Conservation (phyloP, 2,888 invertebrate genomes). For the Boloria selene region DNA sequence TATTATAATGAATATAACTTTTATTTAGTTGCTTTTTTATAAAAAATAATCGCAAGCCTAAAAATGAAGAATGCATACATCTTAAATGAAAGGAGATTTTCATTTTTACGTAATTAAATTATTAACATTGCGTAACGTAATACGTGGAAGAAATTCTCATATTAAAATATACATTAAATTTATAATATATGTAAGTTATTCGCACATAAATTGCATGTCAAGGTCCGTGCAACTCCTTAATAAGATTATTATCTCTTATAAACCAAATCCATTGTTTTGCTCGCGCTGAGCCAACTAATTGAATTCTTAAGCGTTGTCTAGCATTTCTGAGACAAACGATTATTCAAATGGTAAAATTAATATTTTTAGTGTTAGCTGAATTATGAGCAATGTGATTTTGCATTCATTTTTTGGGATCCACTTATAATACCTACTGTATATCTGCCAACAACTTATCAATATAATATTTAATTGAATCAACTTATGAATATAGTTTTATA, state of each 20-base stretch:
- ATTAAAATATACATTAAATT: no score
- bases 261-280: slow-evolving; percentile 32
- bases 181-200: neutral
- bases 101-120: neutral
- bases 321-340: slow-evolving; percentile 4
- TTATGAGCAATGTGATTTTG: neutral
- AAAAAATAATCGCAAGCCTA: no score
- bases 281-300: slow-evolving; percentile 26
- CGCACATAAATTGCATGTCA: slow-evolving; percentile 21
- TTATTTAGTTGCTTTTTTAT: no score
- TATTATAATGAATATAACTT: neutral
- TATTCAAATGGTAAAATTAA: neutral
- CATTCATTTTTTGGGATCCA: no score
- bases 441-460: no score
- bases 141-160: no score
- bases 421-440: no score
- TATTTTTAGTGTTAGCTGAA: neutral
- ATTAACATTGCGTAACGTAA: no score
- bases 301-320: slow-evolving; percentile 26
- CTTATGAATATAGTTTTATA: no score
- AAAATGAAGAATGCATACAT: neutral
- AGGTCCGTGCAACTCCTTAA: slow-evolving; percentile 31
- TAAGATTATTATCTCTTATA: slow-evolving; percentile 39
- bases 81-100: neutral
- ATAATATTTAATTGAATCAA: no score